Conservation (phyloP, 2,888 invertebrate genomes). For the Drosophila testacea region DNA sequence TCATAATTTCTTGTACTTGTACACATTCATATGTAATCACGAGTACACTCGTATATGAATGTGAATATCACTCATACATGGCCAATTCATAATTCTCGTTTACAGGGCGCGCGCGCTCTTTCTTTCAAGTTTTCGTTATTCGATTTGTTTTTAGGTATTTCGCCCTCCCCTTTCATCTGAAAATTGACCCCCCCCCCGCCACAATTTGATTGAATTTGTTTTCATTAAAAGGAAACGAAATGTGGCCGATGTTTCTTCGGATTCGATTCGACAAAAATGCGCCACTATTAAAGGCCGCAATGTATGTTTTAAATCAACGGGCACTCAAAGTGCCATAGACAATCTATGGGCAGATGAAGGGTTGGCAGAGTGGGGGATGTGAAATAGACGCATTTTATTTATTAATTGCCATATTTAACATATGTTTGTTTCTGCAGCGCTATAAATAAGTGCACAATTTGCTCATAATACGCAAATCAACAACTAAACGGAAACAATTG, state of each 20-base stretch:
- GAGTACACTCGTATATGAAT: conserved; percentile 6
- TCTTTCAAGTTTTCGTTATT: conserved; percentile 58
- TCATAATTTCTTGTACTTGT: conserved; percentile 61
- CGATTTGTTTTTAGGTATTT: conserved; percentile 52
- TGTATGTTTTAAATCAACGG: conserved; percentile 77
- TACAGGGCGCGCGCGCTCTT: conserved; percentile 43
- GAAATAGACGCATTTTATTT: conserved; percentile 70
- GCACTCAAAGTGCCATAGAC: conserved; percentile 37
- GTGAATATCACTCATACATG: conserved; percentile 7
- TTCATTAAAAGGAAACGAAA: conserved; percentile 75
- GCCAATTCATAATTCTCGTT: conserved; percentile 48
- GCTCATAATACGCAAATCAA: conserved; percentile 7
- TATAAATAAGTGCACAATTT: conserved; percentile 35
- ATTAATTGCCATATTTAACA: conserved; percentile 74
- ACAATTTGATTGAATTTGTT: conserved; percentile 66
- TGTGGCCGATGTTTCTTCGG: conserved; percentile 60
- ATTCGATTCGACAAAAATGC: conserved; percentile 53
- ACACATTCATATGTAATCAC: conserved; percentile 15
- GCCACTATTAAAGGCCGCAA: conserved; percentile 64
- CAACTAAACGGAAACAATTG: too few relatives aligned
- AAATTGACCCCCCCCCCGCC: not conserved
- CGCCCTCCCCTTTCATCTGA: not conserved
- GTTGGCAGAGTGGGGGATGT: conserved; percentile 3
- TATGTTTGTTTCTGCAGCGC: conserved; percentile 34
- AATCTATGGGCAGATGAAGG: not conserved